phyloP scores from a whole-genome alignment of 1,140 invertebrate species.

The Drosophila melanogaster region DNA sequence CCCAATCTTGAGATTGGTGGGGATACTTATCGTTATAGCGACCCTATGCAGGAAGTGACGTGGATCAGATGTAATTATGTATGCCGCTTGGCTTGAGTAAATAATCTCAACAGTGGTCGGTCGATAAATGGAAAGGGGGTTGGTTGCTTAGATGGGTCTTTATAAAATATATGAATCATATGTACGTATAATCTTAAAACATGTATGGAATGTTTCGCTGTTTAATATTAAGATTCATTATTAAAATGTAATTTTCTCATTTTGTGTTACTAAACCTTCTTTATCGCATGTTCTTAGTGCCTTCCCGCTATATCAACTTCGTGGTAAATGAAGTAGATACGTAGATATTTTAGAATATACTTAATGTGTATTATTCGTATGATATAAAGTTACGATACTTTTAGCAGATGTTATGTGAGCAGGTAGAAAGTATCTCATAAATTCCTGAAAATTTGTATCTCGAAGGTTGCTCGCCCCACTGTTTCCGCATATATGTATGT shows the following conservation, averaged over 20 bases:
- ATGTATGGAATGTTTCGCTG: neutral
- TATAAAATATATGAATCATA: neutral
- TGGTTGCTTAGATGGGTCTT: constrained; percentile 4
- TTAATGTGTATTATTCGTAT: too few species aligned
- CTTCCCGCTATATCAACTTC: too few species aligned
- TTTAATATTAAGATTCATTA: too few species aligned
- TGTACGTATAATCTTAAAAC: neutral
- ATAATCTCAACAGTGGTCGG: constrained; percentile 15
- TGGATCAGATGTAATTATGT: constrained; percentile 33
- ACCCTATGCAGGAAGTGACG: constrained; percentile 23
- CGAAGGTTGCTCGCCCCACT: neutral
- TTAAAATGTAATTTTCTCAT: too few species aligned
- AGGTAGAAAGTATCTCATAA: neutral
- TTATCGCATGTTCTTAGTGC: too few species aligned
- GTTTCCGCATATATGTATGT: neutral
- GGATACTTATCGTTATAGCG: constrained; percentile 3
- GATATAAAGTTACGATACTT: neutral
- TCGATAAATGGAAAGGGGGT: constrained; percentile 9
- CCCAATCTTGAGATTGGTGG: constrained; percentile 5
- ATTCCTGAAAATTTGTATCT: neutral
- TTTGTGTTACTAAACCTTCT: too few species aligned
- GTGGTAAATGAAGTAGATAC: too few species aligned
- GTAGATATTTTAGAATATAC: too few species aligned
- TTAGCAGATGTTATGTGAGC: neutral
- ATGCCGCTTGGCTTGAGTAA: constrained; percentile 11